Percentiles rank a stretch among this genome's conserved stretches.
Evolutionary conservation across 2,113 vertebrate genomes (phyloP).

Genomic region (Uria lomvia): DNA sequence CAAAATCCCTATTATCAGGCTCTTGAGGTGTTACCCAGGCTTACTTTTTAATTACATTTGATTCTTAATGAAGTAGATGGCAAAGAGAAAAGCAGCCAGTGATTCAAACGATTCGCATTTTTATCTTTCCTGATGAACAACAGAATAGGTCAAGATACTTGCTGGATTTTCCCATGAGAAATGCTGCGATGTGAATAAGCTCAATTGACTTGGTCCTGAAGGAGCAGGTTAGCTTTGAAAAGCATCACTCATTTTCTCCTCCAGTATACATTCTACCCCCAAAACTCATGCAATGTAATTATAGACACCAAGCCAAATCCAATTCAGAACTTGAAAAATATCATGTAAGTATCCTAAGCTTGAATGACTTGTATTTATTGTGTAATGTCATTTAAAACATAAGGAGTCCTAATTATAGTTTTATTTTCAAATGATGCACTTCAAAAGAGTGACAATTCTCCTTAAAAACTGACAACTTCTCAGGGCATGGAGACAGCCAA

Average conservation of each 20-base stretch:
- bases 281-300: conserved; percentile 9
- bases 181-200: conserved; percentile 27
- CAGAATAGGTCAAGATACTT: conserved; percentile 56
- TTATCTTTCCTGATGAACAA: conserved; percentile 53
- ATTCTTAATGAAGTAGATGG: conserved; percentile 56
- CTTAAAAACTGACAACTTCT: conserved; percentile 18
- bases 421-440: not conserved
- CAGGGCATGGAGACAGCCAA: not conserved
- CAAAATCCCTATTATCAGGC: conserved; percentile 54
- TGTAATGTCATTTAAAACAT: conserved; percentile 33
- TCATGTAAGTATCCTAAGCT: not conserved
- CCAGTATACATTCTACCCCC: not conserved
- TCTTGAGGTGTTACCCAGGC: conserved; percentile 49
- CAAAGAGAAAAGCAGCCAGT: conserved; percentile 39
- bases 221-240: conserved; percentile 50
- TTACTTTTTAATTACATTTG: conserved; percentile 64
- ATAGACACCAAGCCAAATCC: not conserved
- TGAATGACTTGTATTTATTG: conserved; percentile 33
- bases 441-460: conserved; percentile 17
- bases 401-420: conserved; percentile 47
- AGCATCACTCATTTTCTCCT: conserved; percentile 28
- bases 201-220: conserved; percentile 37
- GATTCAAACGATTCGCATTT: conserved; percentile 45
- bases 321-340: conserved; percentile 36
- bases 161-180: conserved; percentile 65